Base-by-base conservation (phyloP, 2,888 invertebrate species). In the Gerosis bhagava region DNA sequence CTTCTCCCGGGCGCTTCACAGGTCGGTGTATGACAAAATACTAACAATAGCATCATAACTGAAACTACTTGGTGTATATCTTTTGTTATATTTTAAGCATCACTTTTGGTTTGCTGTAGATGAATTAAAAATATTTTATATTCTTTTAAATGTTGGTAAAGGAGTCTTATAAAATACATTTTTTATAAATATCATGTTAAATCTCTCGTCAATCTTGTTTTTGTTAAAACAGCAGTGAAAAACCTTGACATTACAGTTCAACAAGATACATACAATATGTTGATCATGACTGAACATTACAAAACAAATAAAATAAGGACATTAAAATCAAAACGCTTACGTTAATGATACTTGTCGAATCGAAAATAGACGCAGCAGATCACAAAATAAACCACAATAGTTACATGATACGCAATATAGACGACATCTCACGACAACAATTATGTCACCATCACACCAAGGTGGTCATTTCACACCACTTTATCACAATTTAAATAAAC, bases 351-450 rank as follows among this genome's bases (percentile, higher is more conserved):
- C 62, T 54, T 57, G 66, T 63, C 52, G 55, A 63, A 68, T 73
- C 73, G 55, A 71, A 83, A 83, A 83, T 84, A 84, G 83, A 80
- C 61, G 63, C 67, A 62, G 54, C 63, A 73, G 48, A 60, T 69
- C 77, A 70, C 76, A 81, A 82, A 79, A 82, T 76, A 81, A 78
- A 80, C 73, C 77, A 83, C 76, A 79, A 75, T 62, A 56, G 73
- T 77, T 83, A 83, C 81, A 86, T 83, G 77, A 81, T 83, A 82
- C 82, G 60, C 62, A 63, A 51, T 53, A 55, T 36, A 45, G n/a
- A n/a, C n/a, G n/a, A n/a, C n/a, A n/a, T n/a, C n/a, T n/a, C 24
- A 31, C 31, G 45, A 49, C 43, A 53, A 59, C 53, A 71, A 73
- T 72, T 73, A 73, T 73, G 72, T 77, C 74, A 73, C 60, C 59